Evolutionary conservation across 2,888 invertebrate genomes (phyloP).

Genomic region (Caenorhabditis sp.): DNA sequence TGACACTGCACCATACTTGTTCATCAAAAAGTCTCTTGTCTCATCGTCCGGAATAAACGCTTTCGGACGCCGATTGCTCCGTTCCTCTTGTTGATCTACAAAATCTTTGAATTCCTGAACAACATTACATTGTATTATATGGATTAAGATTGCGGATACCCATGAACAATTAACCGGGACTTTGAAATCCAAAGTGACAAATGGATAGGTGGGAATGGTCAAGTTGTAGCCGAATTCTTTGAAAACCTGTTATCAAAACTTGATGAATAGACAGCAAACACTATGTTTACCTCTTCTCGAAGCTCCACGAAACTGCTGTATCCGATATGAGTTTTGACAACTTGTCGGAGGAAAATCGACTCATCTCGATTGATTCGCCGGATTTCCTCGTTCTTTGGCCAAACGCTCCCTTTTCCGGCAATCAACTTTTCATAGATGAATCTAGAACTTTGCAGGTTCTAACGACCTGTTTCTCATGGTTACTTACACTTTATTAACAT

Average conservation of each 20-base stretch:
- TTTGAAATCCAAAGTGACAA: slow-evolving; percentile 32
- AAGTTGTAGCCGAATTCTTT: slow-evolving; percentile 40
- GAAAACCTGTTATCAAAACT: slow-evolving; percentile 20
- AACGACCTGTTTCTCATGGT: not conserved
- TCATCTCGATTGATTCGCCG: slow-evolving; percentile 24
- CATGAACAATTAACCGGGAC: slow-evolving; percentile 25
- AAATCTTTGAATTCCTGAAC: slow-evolving; percentile 47
- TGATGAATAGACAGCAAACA: not conserved
- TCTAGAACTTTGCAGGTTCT: not conserved
- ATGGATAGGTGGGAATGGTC: slow-evolving; percentile 49
- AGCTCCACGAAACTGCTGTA: slow-evolving; percentile 41
- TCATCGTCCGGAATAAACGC: slow-evolving; percentile 44
- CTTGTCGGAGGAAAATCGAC: slow-evolving; percentile 45
- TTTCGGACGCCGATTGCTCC: slow-evolving; percentile 31
- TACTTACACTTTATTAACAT: slow-evolving; percentile 46
- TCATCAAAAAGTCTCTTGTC: slow-evolving; percentile 27
- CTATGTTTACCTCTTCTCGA: slow-evolving; percentile 52
- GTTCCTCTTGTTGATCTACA: slow-evolving; percentile 20
- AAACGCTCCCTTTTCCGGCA: not conserved
- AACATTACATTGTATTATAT: not conserved
- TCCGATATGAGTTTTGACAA: slow-evolving; percentile 46
- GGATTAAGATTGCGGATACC: not conserved
- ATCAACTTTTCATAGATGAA: slow-evolving; percentile 20
- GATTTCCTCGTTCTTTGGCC: slow-evolving; percentile 13
- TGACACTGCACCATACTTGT: slow-evolving; percentile 45